These are phyloP conservation scores for Recurvirostra avosetta DNA, from an alignment of 2,113 vertebrate genomes.

Conservation along the genomic window DNA sequence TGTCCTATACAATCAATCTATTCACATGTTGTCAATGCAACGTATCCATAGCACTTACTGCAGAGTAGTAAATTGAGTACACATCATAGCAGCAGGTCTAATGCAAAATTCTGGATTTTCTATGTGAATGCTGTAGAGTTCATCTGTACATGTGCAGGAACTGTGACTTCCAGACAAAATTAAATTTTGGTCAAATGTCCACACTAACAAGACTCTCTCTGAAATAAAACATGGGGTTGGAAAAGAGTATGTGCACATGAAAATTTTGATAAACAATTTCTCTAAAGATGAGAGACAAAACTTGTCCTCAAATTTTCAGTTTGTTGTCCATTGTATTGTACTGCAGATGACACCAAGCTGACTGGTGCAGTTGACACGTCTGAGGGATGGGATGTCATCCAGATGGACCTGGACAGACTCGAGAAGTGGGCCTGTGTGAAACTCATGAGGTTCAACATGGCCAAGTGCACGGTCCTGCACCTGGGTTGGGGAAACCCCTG, in stretches of 20 bases:
- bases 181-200: not conserved
- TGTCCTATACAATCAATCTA: not conserved
- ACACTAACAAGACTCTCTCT: not conserved
- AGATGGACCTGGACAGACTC: not conserved
- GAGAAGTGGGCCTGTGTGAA: not conserved
- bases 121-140: not conserved
- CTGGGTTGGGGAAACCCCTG: not conserved
- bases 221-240: not conserved
- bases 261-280: not conserved
- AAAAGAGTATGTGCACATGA: not conserved
- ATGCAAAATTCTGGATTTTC: not conserved
- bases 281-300: not conserved
- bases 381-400: not conserved
- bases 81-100: not conserved
- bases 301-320: not conserved
- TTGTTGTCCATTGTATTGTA: not conserved
- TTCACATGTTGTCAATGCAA: not conserved
- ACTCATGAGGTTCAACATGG: not conserved
- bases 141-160: not conserved
- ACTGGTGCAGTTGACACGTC: not conserved
- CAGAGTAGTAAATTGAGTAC: not conserved
- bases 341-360: not conserved
- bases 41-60: not conserved
- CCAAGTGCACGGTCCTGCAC: not conserved
- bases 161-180: not conserved